Conservation (phyloP, 2,888 invertebrate genomes). For the Zootermopsis nevadensis region DNA sequence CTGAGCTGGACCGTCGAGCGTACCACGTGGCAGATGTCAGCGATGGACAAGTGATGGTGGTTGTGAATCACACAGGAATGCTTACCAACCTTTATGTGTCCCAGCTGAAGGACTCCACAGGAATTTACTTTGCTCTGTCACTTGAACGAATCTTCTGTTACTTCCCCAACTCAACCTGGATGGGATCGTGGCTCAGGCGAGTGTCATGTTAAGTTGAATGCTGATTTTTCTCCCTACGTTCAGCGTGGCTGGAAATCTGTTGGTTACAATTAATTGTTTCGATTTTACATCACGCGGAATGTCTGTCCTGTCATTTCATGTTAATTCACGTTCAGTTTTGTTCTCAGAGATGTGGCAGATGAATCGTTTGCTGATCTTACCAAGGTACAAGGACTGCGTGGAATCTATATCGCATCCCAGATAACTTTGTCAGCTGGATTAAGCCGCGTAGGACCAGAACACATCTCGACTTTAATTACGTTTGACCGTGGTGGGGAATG, state of each 20-base stretch:
- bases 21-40: constrained; percentile 89
- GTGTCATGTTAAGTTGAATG: constrained; percentile 58
- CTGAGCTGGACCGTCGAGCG: constrained; percentile 72
- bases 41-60: constrained; percentile 82
- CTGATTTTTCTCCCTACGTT: too few relatives aligned
- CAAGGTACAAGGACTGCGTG: constrained; percentile 86
- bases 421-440: constrained; percentile 64
- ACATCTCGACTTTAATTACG: constrained; percentile 82
- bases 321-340: not conserved
- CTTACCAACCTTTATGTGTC: constrained; percentile 85
- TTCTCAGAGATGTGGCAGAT: constrained; percentile 77
- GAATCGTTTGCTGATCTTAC: constrained; percentile 89
- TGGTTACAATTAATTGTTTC: too few relatives aligned
- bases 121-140: constrained; percentile 80
- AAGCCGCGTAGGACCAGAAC: constrained; percentile 70
- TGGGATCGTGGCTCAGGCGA: constrained; percentile 85
- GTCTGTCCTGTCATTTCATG: not conserved
- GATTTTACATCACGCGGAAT: not conserved
- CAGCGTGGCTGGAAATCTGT: too few relatives aligned
- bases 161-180: constrained; percentile 85
- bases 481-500: constrained; percentile 90
- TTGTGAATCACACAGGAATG: constrained; percentile 80
- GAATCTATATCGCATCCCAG: constrained; percentile 90
- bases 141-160: constrained; percentile 84
- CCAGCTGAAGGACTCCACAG: constrained; percentile 69